Evolutionary conservation across 2,888 invertebrate genomes (phyloP).

Genomic region (Tromatobia lineatoria): DNA sequence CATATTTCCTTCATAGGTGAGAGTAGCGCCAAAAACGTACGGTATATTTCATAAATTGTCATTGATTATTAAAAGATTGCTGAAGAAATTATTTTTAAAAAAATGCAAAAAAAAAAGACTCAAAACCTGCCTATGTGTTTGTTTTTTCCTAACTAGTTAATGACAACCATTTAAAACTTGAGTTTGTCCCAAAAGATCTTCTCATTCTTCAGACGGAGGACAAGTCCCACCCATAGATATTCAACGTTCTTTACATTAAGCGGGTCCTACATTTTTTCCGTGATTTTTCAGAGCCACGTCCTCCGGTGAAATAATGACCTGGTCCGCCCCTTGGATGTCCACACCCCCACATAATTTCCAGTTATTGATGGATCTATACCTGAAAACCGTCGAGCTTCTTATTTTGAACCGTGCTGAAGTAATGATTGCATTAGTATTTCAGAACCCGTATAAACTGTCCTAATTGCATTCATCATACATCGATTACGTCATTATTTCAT

Average conservation of each 20-base stretch:
- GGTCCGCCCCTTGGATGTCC: slow-evolving; percentile 66
- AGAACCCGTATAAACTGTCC: slow-evolving; percentile 11
- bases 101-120: neutral
- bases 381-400: slow-evolving; percentile 3
- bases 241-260: slow-evolving; percentile 43
- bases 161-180: slow-evolving; percentile 19
- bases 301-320: slow-evolving; percentile 64
- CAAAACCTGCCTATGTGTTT: neutral
- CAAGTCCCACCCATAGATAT: neutral
- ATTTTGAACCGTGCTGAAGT: neutral
- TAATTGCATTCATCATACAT: neutral
- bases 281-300: slow-evolving; percentile 55
- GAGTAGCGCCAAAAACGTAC: no score
- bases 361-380: slow-evolving; percentile 50
- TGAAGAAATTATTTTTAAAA: neutral
- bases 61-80: no score
- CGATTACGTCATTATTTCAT: neutral
- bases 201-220: slow-evolving; percentile 21
- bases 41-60: no score
- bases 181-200: slow-evolving; percentile 3
- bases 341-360: slow-evolving; percentile 66
- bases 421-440: neutral
- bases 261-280: slow-evolving; percentile 27
- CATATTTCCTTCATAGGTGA: no score
- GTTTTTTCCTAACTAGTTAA: neutral